Evolutionary conservation across 2,888 invertebrate species (phyloP).

Genomic region (Pyrrhia umbra): DNA sequence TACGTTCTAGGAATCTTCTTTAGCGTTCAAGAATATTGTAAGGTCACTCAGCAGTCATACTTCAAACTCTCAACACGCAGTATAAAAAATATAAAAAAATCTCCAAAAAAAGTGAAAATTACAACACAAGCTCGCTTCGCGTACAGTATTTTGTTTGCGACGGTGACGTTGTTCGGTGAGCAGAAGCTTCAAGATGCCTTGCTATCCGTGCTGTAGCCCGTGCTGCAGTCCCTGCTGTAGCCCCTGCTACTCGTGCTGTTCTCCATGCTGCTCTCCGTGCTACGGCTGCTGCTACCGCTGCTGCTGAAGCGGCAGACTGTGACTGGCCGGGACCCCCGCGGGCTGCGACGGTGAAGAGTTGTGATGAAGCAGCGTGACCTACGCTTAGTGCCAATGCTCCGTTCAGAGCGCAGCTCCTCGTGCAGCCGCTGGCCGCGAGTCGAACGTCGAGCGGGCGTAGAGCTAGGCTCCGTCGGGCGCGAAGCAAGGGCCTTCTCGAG

Average conservation of each 20-base stretch:
- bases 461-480: slow-evolving; percentile 46
- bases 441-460: slow-evolving; percentile 44
- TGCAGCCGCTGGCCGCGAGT: slow-evolving; percentile 48
- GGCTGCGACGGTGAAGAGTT: slow-evolving; percentile 14
- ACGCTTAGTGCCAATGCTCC: slow-evolving; percentile 47
- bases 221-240: slow-evolving; percentile 71
- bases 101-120: slow-evolving; percentile 52
- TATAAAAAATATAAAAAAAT: slow-evolving; percentile 54
- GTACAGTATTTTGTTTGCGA: slow-evolving; percentile 34
- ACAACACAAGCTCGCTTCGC: slow-evolving; percentile 40
- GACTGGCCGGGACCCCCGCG: slow-evolving; percentile 5
- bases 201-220: slow-evolving; percentile 64
- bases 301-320: slow-evolving; percentile 32
- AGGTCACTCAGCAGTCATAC: slow-evolving; percentile 67
- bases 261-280: slow-evolving; percentile 73
- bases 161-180: slow-evolving; percentile 44
- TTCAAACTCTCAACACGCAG: slow-evolving; percentile 73
- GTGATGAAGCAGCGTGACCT: slow-evolving; percentile 25
- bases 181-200: slow-evolving; percentile 68
- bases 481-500: slow-evolving; percentile 47
- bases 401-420: slow-evolving; percentile 52
- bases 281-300: slow-evolving; percentile 65
- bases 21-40: slow-evolving; percentile 1
- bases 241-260: slow-evolving; percentile 69
- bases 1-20: slow-evolving; percentile 62